A percentile compares a stretch with the other conserved stretches of the same genome.
Conservation (phyloP, 1,140 invertebrate species). For the Mylabris phalerata region DNA sequence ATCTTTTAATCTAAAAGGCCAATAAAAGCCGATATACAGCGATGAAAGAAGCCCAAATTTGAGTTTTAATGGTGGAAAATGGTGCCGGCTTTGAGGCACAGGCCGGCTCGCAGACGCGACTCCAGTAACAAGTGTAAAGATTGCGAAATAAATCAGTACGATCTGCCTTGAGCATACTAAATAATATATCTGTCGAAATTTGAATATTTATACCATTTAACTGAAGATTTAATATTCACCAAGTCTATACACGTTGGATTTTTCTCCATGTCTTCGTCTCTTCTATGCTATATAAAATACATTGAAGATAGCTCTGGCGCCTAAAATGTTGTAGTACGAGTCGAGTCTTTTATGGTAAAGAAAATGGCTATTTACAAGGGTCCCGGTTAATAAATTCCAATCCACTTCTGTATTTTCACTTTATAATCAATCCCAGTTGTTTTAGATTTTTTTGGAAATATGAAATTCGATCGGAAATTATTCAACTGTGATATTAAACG, state of each 20-base stretch:
- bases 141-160: conserved; percentile 14
- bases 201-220: conserved; percentile 20
- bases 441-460: conserved; percentile 3
- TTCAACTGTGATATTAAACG: conserved; percentile 22
- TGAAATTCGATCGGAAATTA: conserved; percentile 8
- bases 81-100: too few relatives aligned
- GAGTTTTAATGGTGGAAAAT: too few relatives aligned
- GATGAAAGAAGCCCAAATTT: too few relatives aligned
- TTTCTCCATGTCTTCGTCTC: background rate
- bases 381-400: conserved; percentile 15
- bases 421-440: conserved; percentile 13
- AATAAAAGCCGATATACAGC: too few relatives aligned
- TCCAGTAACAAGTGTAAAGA: background rate
- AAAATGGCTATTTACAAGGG: conserved; percentile 21
- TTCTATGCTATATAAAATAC: background rate
- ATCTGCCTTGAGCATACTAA: conserved; percentile 4
- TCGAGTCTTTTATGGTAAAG: conserved; percentile 25
- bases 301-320: conserved; percentile 24
- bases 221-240: conserved; percentile 13
- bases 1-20: too few relatives aligned
- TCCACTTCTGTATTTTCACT: conserved; percentile 14
- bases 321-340: conserved; percentile 23
- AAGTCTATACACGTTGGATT: conserved; percentile 12
- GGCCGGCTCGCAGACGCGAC: too few relatives aligned
- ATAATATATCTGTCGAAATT: conserved; percentile 16